Percentiles rank a stretch among this genome's conserved stretches.
Conservation (phyloP, 2,888 invertebrate species). For the Acleris literana region DNA sequence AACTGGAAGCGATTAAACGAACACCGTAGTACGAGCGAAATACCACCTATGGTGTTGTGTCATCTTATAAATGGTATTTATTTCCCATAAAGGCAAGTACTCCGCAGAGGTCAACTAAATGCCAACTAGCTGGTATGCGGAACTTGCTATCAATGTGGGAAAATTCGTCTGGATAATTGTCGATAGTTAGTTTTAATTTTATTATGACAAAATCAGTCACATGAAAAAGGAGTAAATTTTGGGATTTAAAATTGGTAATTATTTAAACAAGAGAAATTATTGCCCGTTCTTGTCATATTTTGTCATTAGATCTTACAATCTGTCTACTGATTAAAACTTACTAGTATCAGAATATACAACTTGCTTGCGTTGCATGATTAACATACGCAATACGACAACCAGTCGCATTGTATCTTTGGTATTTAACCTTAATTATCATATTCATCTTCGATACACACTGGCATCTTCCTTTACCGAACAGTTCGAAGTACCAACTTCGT, state of each 20-base stretch:
- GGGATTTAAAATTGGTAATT: too few species aligned
- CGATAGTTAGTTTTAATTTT: not conserved
- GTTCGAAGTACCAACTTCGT: constrained; percentile 10
- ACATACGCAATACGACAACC: constrained; percentile 14
- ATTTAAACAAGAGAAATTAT: too few species aligned
- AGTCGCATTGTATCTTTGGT: constrained; percentile 15
- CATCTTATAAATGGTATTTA: constrained; percentile 65
- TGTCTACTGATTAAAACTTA: too few species aligned
- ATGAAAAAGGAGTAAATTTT: too few species aligned
- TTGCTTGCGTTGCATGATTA: not conserved
- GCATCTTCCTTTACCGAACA: constrained; percentile 22
- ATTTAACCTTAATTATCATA: constrained; percentile 37
- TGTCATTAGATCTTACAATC: too few species aligned
- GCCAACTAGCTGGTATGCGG: constrained; percentile 59
- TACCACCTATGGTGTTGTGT: constrained; percentile 52
- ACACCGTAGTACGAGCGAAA: constrained; percentile 22
- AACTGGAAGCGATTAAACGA: not conserved
- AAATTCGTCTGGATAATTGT: constrained; percentile 30
- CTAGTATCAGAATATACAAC: too few species aligned
- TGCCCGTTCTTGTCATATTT: too few species aligned
- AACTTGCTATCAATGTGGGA: constrained; percentile 46
- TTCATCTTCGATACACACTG: constrained; percentile 22
- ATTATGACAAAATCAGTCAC: too few species aligned
- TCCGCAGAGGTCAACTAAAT: constrained; percentile 64
- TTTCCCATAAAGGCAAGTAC: constrained; percentile 53